A percentile compares a stretch with the other conserved stretches of the same genome.
Evolutionary conservation across 2,888 invertebrate species (phyloP).

Genomic region (Leptopilina syphax): DNA sequence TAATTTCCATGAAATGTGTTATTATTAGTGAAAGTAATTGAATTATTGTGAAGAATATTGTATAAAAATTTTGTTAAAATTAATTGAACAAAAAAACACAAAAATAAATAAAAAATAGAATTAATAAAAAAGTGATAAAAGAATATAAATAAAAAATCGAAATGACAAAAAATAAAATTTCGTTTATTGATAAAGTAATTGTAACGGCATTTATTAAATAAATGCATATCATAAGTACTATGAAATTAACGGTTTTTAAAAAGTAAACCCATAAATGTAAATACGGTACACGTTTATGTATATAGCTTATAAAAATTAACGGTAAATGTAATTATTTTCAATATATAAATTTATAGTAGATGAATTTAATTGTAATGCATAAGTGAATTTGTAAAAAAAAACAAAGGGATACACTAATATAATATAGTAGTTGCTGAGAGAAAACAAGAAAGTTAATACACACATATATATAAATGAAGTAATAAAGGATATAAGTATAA

Average conservation of each 20-base stretch:
- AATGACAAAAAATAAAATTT: no score
- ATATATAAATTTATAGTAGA: neutral
- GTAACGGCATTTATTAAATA: no score
- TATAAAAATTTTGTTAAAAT: no score
- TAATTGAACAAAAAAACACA: no score
- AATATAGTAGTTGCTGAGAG: neutral
- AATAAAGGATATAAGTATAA: neutral
- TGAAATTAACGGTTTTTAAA: conserved; percentile 6
- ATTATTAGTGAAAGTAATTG: no score
- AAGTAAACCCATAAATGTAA: neutral
- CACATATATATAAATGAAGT: neutral
- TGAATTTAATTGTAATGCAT: neutral
- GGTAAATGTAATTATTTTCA: neutral
- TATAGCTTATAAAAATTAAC: neutral
- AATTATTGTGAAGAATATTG: no score
- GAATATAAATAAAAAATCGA: no score
- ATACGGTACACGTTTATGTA: neutral
- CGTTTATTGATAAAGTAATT: no score
- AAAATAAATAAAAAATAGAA: no score
- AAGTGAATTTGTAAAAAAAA: neutral
- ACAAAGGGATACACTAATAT: neutral
- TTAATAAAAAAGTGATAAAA: no score
- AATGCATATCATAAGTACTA: no score
- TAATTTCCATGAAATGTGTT: no score
- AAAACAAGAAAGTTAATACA: neutral